Conservation (phyloP, 2,888 invertebrate genomes). For the Folsomia candida region DNA sequence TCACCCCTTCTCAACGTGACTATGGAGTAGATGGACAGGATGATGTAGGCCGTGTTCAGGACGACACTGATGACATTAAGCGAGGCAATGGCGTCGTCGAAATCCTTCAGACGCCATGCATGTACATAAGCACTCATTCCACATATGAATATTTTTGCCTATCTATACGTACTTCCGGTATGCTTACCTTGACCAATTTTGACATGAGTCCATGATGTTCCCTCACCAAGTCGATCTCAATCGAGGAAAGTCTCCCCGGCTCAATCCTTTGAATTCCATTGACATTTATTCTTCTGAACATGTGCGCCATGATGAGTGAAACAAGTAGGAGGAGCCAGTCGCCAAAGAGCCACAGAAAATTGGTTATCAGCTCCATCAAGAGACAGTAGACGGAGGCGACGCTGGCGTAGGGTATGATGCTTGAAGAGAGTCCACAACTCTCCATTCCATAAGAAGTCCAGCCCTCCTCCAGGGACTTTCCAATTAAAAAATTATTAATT, state of each 20-base stretch:
- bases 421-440: conserved; percentile 34
- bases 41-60: conserved; percentile 39
- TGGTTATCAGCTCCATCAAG: conserved; percentile 36
- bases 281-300: conserved; percentile 37
- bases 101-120: conserved; percentile 28
- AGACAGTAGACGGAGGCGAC: conserved; percentile 41
- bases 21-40: conserved; percentile 39
- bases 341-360: conserved; percentile 45
- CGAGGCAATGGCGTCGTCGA: conserved; percentile 40
- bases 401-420: conserved; percentile 35
- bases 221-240: conserved; percentile 47
- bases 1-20: conserved; percentile 33
- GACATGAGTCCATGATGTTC: conserved; percentile 47
- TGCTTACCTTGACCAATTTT: conserved; percentile 38
- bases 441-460: conserved; percentile 38
- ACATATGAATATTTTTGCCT: not conserved
- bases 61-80: conserved; percentile 41
- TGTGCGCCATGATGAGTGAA: conserved; percentile 35
- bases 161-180: too few species aligned
- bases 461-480: conserved; percentile 9
- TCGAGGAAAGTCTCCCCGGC: conserved; percentile 31
- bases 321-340: conserved; percentile 43
- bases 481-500: too few species aligned
- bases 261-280: conserved; percentile 39
- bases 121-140: not conserved